Base-by-base conservation (phyloP, 1,140 invertebrate genomes). In the Ostrea denselamellosa region DNA sequence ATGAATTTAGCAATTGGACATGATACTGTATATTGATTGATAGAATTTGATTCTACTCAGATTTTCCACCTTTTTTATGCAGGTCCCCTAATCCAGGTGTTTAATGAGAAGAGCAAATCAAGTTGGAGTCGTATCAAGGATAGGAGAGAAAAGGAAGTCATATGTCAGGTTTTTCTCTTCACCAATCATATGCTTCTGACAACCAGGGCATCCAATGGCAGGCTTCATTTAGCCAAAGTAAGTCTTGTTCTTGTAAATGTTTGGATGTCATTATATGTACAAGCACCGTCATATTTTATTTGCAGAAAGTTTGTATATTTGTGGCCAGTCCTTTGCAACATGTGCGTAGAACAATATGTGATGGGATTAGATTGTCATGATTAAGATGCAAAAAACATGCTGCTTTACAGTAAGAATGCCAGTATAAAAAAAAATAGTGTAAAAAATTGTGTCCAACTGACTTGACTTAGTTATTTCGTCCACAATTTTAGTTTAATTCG, bases 111-210 rank as follows among this genome's bases (percentile, higher is more conserved):
- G 94, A 94, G 95, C 81, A 96, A 96, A 92, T 95, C 96, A 28
- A 95, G 95, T 65, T 94, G 96, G 88, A 96, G 93, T 0, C 92
- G 95, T 28, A 94, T 93, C 92, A 94, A 93, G 96, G 92, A 93
- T 93, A 53, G 82, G 8, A 87, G 62, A 96, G 97, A 93, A 89
- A 97, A 97, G 90, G 97, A 97, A 88, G 95, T 96, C 0, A 95
- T 97, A 5, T 95, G 97, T 0, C 97, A 98, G 93, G 97, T 97
- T 71, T 98, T 97, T 93, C 96, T 98, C 8, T 98, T 98, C 95
- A 97, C 97, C 85, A 98, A 98, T 96, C 97, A 98, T 94, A 95
- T 98, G 89, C 96, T 98, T 87, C 95, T 98, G 19, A 97, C 97
- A 0, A 98, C 97, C 25, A 96, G 97, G 89, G 96, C 97, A n/a